Evolutionary conservation across 1,140 invertebrate genomes (phyloP), one percentile per base, ranked within the genome.

Genomic region (Dendroctonus ponderosae): DNA sequence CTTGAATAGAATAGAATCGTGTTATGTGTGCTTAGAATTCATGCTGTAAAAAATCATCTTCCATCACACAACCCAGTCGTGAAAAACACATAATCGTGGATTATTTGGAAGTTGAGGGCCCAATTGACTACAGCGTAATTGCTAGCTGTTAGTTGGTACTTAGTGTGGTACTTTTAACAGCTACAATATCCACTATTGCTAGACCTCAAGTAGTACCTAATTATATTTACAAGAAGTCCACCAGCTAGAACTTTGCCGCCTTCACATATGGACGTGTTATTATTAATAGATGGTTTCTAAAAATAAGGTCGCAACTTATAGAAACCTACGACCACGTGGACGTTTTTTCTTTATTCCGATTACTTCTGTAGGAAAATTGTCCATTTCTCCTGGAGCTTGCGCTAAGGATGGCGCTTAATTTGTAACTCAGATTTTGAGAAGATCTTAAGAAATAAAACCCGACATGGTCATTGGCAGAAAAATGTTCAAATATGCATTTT

Each of bases 161-260:
- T 51, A 26, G 15, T 12, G n/a, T 11, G 8, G 52, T 40, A 41
- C 53, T 11, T 11, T n/a, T n/a, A 40, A 37, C 53, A 11, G 26
- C n/a, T 5, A 40, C n/a, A 26, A 56, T 44, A 44, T 26, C 37
- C 53, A 11, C 9, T 38, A 14, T 6, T 41, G 5, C 7, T 5
- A 26, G 7, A 56, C 7, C 39, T 44, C 38, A 11, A 54, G 15
- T 26, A 51, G 38, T 38, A 56, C 53, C 53, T 56, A 56, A 56
- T 56, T 56, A 38, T 56, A 40, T 56, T 56, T 39, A 56, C 53
- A 56, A 56, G 53, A 56, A 56, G 15, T 56, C 12, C 50, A 52
- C 50, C 37, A 52, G 38, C 50, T 15, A 52, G 12, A 14, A 52
- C 12, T 26, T 52, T 12, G 9, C 11, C 26, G 26, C 4, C 53